Base-by-base conservation (phyloP, 2,888 invertebrate species). In the Drosophila fulvimacula region DNA sequence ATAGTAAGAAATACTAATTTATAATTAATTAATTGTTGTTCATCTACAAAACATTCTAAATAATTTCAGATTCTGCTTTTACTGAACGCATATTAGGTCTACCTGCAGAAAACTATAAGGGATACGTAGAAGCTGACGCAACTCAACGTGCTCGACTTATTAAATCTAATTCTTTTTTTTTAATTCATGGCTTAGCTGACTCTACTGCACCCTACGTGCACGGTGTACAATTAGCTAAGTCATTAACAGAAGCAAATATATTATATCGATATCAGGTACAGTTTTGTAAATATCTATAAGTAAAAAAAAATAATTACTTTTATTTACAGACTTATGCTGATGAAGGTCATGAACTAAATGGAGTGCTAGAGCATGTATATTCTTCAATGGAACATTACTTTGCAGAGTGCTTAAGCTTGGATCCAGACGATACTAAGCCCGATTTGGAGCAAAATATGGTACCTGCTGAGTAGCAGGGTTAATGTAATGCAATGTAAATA, bases 111-210 rank as follows among this genome's bases (percentile, higher is more conserved):
- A 97, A 98, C 93, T 96, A 96, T 93, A 96, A 96, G 91, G 96
- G 97, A 61, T 98, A 98, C 93, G 97, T 97, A 83, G 97, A 97
- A 91, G 97, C 98, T 42, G 98, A 98, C 93, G 96, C 98, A 79
- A 96, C 97, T 55, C 96, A 96, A 91, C 95, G 97, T 78, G 98
- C 98, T 59, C 95, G 95, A 88, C 96, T 97, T 92, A 97, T 98
- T 91, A 97, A 97, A 73, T 95, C 96, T 81, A 96, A 97, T 90
- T 96, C 97, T 81, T 95, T 97, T 90, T 96, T 98, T 93, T 94
- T 99, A 81, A 94, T 98, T 90, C 98, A 99, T 93, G 98, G 98
- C 83, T 94, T 98, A 92, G 98, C 97, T 46, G 98, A 98, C 93
- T 94, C 96, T 89, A 95, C 97, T 90, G 97, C 98, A 83, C 98